These are phyloP conservation scores for Bombus soroeensis DNA, from an alignment of 1,140 invertebrate genomes.

Conservation along the genomic window DNA sequence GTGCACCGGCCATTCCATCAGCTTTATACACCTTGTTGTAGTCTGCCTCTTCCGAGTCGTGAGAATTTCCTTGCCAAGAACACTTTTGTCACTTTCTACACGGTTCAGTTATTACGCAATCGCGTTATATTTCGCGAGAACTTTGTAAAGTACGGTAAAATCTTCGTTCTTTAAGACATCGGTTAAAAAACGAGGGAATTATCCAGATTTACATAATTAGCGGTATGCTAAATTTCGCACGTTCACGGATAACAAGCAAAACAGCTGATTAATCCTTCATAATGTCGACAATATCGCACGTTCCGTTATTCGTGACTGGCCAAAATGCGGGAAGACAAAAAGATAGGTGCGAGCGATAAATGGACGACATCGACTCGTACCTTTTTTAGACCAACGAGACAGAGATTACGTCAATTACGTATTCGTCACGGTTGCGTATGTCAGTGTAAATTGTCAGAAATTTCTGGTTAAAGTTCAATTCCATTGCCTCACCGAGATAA, in stretches of 20 bases:
- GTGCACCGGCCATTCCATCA: constrained; percentile 15
- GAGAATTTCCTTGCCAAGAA: constrained; percentile 39
- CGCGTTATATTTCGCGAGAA: background rate
- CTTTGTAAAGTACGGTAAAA: background rate
- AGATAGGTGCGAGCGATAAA: background rate
- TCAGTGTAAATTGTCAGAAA: background rate
- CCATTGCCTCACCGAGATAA: background rate
- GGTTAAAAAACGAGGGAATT: background rate
- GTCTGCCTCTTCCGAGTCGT: constrained; percentile 17
- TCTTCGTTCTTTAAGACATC: background rate
- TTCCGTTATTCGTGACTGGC: constrained; percentile 35
- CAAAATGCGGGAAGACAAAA: background rate
- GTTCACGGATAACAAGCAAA: constrained; percentile 11
- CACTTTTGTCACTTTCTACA: constrained; percentile 32
- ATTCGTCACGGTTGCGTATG: background rate
- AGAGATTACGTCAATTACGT: background rate
- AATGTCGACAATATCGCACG: constrained; percentile 9
- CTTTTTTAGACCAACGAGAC: background rate
- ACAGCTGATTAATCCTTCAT: background rate
- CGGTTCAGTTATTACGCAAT: constrained; percentile 1
- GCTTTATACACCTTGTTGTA: background rate
- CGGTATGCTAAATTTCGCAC: constrained; percentile 2
- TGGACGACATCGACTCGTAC: background rate
- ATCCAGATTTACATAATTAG: background rate
- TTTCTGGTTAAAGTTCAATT: background rate